phyloP scores from a whole-genome alignment of 2,797 vertebrate species.

The Tangara arthus region DNA sequence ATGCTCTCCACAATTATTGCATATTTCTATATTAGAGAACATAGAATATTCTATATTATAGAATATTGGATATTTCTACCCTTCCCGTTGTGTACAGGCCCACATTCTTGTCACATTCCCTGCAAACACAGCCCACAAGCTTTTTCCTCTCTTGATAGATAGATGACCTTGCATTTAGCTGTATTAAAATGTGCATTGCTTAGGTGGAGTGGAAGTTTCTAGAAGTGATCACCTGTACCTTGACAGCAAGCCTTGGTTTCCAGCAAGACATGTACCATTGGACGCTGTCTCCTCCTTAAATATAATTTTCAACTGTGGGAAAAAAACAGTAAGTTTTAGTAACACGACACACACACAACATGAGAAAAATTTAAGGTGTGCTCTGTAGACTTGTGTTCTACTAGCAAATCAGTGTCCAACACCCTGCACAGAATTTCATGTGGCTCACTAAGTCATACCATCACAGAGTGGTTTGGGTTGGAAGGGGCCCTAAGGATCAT shows the following conservation, averaged over 20 bases:
- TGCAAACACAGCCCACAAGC: background rate
- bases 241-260: background rate
- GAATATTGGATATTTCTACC: background rate
- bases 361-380: background rate
- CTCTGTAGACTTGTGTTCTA: background rate
- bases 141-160: background rate
- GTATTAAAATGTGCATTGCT: background rate
- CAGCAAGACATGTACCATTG: rapidly evolving
- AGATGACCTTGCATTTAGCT: background rate
- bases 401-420: background rate
- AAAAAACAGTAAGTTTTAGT: background rate
- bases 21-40: no score
- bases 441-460: background rate
- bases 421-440: background rate
- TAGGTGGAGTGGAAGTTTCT: background rate
- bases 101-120: background rate
- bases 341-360: rapidly evolving
- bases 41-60: no score
- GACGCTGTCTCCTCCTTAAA: background rate
- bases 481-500: background rate
- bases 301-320: background rate
- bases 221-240: background rate
- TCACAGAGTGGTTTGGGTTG: background rate
- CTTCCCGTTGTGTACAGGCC: background rate
- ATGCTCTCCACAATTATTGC: background rate